Evolutionary conservation across 2,113 vertebrate genomes (phyloP), one percentile per base, ranked within the genome.

Genomic region (Henicopernis longicauda): DNA sequence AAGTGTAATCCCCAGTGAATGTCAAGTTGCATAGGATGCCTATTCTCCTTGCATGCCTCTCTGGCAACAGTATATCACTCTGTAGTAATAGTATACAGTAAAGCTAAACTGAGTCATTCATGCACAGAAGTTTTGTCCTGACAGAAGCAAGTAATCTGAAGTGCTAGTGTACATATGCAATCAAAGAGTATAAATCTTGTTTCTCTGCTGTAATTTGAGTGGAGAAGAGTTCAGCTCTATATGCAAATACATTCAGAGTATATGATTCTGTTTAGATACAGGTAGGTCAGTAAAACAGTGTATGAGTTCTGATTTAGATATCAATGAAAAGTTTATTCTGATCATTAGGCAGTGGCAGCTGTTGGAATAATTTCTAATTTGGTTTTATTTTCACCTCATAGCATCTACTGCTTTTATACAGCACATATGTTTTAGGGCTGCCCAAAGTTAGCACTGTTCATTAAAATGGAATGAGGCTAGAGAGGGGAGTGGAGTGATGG

Each of bases 231-330:
- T 94, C 57, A 90, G 12, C 16, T 71, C 27, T 67, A 15, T 55
- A 63, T 61, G 16, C 49, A 83, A 86, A 78, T 76, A 32, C 15
- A 57, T 89, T 86, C 21, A 26, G 16, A 79, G 16, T 62, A 34
- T 45, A 58, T 9, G 19, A 58, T 72, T 74, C 29, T 85, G 38
- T 72, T 95, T 47, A 95, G 49, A 59, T 38, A 78, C 8, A 71
- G 8, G 6, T 44, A 71, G 78, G 67, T 73, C 47, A 91, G 52
- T 91, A 79, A 91, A 93, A 87, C 15, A 19, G 32, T 32, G 66
- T 96, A 85, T 86, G 93, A 94, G 95, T 97, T 97, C 92, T 96
- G 54, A 31, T 97, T 97, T 96, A 83, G 89, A 95, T 67, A 85
- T 61, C 71, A 94, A 55, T 91, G 52, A 9, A 94, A 94, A 84